Evolutionary conservation across 53 echinoderm and acorn worm species (phyloP), one percentile per base, ranked within the genome.

Genomic region (Apostichopus leukothele): DNA sequence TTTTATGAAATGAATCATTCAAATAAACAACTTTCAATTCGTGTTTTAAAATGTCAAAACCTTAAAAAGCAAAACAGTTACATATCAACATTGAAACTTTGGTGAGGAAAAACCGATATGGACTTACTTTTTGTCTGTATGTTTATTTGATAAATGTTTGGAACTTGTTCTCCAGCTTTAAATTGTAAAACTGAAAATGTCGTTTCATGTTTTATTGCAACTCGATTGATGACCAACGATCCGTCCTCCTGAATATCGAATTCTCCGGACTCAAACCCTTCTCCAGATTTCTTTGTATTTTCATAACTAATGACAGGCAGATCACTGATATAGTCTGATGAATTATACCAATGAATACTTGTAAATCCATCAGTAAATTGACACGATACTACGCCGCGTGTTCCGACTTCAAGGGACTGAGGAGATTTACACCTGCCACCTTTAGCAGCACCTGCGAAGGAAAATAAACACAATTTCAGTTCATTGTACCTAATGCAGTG

Each of bases 361-460:
- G 13, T 18, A 71, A 71, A 71, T 71, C 71, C 71, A 71, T 71
- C 71, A 71, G 71, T 71, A 71, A 71, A 71, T 6, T 71, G n/a
- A 71, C 71, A 71, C 6, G 71, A 16, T 18, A 71, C n/a, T 18
- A 71, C 20, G 13, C 71, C 71, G 16, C 6, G 16, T 19, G 13
- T 71, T 18, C 71, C 71, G 18, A 71, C 18, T n/a, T 71, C 71
- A 18, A 71, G 20, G 18, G 13, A 19, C 20, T 71, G 71, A 16
- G 71, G 14, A 19, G 71, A 71, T 18, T 18, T n/a, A 18, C 71
- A 71, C 6, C 71, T 18, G 13, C 18, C 71, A n/a, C 18, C 6
- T 12, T 68, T 68, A 16, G 16, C 20, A 5, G 21, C 1, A 18
- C 16, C 71, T 71, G 71, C 18, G 18, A n/a, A 39, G 39, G 6